Conservation (phyloP, 23 tunicate species). For the Styela clava region DNA sequence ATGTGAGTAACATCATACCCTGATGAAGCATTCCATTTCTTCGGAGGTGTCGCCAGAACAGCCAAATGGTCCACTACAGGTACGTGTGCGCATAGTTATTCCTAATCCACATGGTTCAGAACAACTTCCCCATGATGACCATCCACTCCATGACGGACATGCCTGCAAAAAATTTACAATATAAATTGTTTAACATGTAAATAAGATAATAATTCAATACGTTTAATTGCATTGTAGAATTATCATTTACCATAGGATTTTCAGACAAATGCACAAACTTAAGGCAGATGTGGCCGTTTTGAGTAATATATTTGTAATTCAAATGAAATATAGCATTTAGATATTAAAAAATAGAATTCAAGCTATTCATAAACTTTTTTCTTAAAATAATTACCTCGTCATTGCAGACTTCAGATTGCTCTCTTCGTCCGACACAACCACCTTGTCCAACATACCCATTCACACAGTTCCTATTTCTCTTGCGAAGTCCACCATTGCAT, state of each 20-base stretch:
- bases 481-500: constrained; percentile 54
- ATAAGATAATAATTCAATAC: too few species aligned
- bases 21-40: constrained; percentile 19
- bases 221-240: neutral
- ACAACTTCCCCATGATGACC: constrained; percentile 63
- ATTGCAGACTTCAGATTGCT: constrained; percentile 12
- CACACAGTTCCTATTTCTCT: constrained; percentile 43
- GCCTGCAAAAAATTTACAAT: constrained; percentile 8
- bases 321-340: too few species aligned
- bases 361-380: too few species aligned
- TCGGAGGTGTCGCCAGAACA: constrained; percentile 17
- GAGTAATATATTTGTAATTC: too few species aligned
- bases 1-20: neutral
- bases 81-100: constrained; percentile 22
- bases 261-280: too few species aligned
- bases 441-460: constrained; percentile 56
- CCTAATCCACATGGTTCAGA: constrained; percentile 56
- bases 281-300: too few species aligned
- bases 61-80: constrained; percentile 29
- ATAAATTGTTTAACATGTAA: too few species aligned
- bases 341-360: too few species aligned
- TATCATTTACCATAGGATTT: neutral
- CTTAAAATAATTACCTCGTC: constrained; percentile 5
- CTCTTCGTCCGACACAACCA: constrained; percentile 39
- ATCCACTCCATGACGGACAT: constrained; percentile 43